Conservation (phyloP, 1,140 invertebrate genomes). For the Globodera rostochiensis region DNA sequence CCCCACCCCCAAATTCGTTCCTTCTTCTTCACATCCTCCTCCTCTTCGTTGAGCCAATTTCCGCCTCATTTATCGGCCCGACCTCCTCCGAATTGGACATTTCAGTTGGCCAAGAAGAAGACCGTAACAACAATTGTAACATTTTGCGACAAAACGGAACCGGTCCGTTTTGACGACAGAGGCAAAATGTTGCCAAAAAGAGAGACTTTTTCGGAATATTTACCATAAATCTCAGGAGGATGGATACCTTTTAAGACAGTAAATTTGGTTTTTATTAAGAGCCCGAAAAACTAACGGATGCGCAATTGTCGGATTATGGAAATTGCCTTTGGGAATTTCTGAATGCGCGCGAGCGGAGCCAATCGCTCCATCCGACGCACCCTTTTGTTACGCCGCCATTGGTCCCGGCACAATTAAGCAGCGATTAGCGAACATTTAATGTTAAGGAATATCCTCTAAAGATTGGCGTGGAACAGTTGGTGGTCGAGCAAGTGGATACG, state of each 20-base stretch:
- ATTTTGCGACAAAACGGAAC: conserved; percentile 1
- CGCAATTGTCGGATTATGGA: conserved; percentile 46
- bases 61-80: too few species aligned
- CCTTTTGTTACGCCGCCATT: conserved; percentile 44
- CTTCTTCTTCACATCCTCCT: too few species aligned
- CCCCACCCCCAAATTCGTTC: too few species aligned
- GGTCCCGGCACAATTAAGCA: neutral
- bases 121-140: neutral
- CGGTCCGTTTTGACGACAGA: neutral
- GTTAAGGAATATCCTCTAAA: conserved; percentile 43
- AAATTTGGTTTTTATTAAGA: conserved; percentile 11
- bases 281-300: conserved; percentile 30
- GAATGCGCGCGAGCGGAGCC: conserved; percentile 39
- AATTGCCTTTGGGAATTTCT: conserved; percentile 57
- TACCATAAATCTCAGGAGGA: too few species aligned
- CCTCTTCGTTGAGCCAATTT: too few species aligned
- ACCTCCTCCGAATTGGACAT: neutral
- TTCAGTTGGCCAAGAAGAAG: neutral
- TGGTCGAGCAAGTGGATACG: conserved; percentile 52
- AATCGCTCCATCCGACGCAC: conserved; percentile 29
- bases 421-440: neutral
- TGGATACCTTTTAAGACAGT: neutral
- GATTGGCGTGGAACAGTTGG: conserved; percentile 50
- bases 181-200: too few species aligned
- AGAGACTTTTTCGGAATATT: too few species aligned